Base-by-base conservation (phyloP, 2,888 invertebrate species). In the Synanthedon andrenaeformis region DNA sequence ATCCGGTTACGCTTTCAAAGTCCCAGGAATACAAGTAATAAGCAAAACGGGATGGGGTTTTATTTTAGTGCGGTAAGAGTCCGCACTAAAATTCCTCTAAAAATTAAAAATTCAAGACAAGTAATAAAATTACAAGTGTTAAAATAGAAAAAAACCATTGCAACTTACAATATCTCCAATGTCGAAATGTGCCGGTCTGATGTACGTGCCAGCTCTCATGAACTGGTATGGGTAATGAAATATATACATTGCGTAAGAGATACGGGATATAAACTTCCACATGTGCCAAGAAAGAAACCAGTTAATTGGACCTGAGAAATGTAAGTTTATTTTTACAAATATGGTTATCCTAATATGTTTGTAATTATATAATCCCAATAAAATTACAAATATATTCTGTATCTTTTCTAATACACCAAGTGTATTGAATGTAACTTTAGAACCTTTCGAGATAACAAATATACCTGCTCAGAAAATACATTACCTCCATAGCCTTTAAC, bases 181-280 rank as follows among this genome's bases (percentile, higher is more conserved):
- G 13, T 13, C n/a, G 51, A 51, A 51, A 13, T 23, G 3, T 12
- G 12, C 19, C n/a, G 51, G 4, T 13, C 1, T 23, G 23, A 14
- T 28, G 28, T 23, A 23, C 11, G 51, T 17, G 28, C 51, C 35
- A 28, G 23, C 28, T 12, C 12, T 51, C n/a, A 51, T 28, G 13
- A n/a, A 51, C 28, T 51, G 51, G 23, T 11, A 14, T 5, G 51
- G 51, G 51, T 77, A 65, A 62, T 88, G 87, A 3, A 82, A 61
- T 4, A 89, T 49, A 58, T 78, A 88, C 66, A 88, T 77, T 19
- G 79, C 78, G 57, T 85, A 88, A 0, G 82, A 74, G 14, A 87
- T 63, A 55, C 73, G 67, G 10, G 70, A 72, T 13, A 80, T 55
- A 8, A 79, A 62, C 59, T 75, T 70, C 66, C 83, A 86, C 5